Conservation (phyloP, 2,113 vertebrate species). For the Forbesichthys papilliferus region DNA sequence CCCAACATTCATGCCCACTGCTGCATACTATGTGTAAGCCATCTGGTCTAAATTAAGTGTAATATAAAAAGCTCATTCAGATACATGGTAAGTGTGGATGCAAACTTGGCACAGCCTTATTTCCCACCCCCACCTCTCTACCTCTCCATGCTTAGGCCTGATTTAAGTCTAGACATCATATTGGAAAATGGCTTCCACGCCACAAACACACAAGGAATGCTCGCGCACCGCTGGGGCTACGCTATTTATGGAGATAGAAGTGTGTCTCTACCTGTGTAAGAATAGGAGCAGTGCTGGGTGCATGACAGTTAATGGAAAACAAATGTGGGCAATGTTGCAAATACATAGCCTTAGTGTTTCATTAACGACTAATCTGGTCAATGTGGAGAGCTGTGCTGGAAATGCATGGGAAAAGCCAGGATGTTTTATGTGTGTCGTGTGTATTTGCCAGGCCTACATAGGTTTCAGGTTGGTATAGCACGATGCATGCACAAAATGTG, state of each 20-base stretch:
- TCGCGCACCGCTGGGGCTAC: slow-evolving; percentile 46
- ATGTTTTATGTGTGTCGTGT: slow-evolving; percentile 4
- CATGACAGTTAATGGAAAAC: slow-evolving; percentile 74
- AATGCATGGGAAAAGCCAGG: slow-evolving; percentile 7
- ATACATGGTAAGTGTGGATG: slow-evolving; percentile 78
- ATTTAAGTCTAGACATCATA: slow-evolving; percentile 87
- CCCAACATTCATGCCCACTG: slow-evolving; percentile 39
- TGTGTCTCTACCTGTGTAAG: slow-evolving; percentile 63
- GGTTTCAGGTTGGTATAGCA: slow-evolving; percentile 17
- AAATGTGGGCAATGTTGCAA: slow-evolving; percentile 58
- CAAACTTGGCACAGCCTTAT: slow-evolving; percentile 76
- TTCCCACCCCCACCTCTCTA: slow-evolving; percentile 47
- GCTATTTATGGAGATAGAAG: slow-evolving; percentile 61
- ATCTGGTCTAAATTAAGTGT: slow-evolving; percentile 84
- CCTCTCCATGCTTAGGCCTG: slow-evolving; percentile 65
- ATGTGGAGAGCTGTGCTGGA: slow-evolving; percentile 64
- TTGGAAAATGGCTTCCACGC: slow-evolving; percentile 78
- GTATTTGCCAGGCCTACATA: background rate
- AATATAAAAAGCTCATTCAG: slow-evolving; percentile 85
- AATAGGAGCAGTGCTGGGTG: slow-evolving; percentile 46
- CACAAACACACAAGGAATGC: slow-evolving; percentile 68
- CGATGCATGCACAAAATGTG: background rate
- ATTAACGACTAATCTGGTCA: slow-evolving; percentile 77
- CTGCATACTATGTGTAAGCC: slow-evolving; percentile 69
- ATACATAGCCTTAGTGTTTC: slow-evolving; percentile 72